Evolutionary conservation across 2,113 vertebrate genomes (phyloP), one percentile per base, ranked within the genome.

Genomic region (Toxotes jaculatrix): DNA sequence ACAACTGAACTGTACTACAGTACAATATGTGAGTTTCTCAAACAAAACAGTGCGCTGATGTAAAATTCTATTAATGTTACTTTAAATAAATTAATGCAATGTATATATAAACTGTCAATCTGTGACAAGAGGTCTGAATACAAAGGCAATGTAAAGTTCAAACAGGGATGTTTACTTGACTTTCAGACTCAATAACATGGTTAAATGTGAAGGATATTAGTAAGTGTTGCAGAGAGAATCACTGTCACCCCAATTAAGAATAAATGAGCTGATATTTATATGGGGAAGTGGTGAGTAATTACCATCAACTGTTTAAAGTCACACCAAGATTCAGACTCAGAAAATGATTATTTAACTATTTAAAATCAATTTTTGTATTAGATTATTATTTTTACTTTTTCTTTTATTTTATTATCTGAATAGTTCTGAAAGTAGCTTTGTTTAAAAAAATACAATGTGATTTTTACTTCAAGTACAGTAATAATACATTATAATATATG

Each of bases 241-340:
- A 63, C 70, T 67, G 56, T 80, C 81, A 72, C 49, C 38, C 31
- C 59, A 85, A 83, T 91, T 90, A 90, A 55, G 49, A 65, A 43
- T 72, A 82, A 87, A 82, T 82, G 56, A 47, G 63, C 0, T 88
- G 89, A 85, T 89, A 89, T 91, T 88, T 87, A 74, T 21, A 43
- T 21, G 47, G 0, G 73, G 82, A 88, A 83, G 83, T 51, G 9
- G 27, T 63, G 19, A 45, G 7, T 86, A 87, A 92, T 90, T 67
- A 47, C 27, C 66, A 34, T 51, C 27, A 23, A 49, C 45, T 43
- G 55, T 77, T 59, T n/a, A 65, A 65, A 85, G 87, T 88, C 85
- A 87, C 67, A 68, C 12, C 6, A 2, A 68, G 14, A 51, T 61
- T 74, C 43, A 72, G 34, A 64, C 55, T 43, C 16, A 70, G 38